Evolutionary conservation across 2,797 vertebrate genomes (phyloP).

Genomic region (Alca torda): DNA sequence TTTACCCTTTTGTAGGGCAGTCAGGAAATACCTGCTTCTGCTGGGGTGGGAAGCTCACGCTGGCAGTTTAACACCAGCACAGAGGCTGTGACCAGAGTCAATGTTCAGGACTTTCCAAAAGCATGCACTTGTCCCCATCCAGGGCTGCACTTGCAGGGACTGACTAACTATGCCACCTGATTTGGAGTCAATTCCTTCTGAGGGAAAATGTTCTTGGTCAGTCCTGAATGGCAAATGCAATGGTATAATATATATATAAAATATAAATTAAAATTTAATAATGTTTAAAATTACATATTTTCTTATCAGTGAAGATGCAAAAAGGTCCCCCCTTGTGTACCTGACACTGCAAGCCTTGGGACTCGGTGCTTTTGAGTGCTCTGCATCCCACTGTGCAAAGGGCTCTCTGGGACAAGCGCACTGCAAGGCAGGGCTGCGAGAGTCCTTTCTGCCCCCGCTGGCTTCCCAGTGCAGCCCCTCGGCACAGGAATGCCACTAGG

Average conservation of each 20-base stretch:
- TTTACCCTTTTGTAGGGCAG: not conserved
- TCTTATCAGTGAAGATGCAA: not conserved
- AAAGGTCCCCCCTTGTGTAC: too few species aligned
- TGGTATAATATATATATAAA: not conserved
- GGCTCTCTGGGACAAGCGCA: not conserved
- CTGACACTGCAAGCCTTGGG: fast-evolving
- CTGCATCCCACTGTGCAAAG: not conserved
- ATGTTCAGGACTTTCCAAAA: not conserved
- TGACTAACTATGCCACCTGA: not conserved
- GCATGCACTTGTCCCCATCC: too few species aligned
- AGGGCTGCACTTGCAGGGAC: not conserved
- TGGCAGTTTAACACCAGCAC: not conserved
- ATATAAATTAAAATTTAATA: not conserved
- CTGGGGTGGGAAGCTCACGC: not conserved
- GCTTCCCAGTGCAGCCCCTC: not conserved
- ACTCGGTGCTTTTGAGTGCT: fast-evolving
- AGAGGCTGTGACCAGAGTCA: not conserved
- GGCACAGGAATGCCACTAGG: fast-evolving
- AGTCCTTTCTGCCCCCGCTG: not conserved
- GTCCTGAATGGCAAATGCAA: not conserved
- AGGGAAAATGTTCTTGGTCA: not conserved
- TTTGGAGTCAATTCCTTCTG: not conserved
- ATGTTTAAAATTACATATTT: not conserved
- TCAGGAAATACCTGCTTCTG: not conserved
- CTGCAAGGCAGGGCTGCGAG: not conserved